Percentiles rank a stretch among this genome's conserved stretches.
Conservation (phyloP, 2,888 invertebrate species). For the Dichetophora obliterata region DNA sequence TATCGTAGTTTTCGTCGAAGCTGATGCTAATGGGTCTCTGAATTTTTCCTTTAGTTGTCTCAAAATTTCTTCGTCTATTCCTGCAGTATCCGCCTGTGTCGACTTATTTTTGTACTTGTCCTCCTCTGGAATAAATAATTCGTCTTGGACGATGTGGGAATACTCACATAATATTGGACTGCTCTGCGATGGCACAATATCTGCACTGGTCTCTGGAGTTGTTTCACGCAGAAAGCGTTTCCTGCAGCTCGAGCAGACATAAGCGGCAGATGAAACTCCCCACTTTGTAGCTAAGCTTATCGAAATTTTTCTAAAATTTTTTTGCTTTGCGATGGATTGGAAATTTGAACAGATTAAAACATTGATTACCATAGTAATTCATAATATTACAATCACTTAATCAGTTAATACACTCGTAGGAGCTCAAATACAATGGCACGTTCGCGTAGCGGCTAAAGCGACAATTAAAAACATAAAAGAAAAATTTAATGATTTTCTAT, state of each 20-base stretch:
- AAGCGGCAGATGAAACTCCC: not conserved
- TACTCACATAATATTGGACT: not conserved
- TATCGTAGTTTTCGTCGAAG: constrained; percentile 17
- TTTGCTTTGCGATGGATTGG: not conserved
- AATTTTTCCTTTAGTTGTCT: constrained; percentile 13
- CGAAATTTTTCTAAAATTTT: constrained; percentile 8
- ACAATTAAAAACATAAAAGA: no score
- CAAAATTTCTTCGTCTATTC: not conserved
- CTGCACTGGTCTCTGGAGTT: constrained; percentile 3
- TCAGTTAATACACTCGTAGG: no score
- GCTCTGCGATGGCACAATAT: not conserved
- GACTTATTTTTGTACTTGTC: no score
- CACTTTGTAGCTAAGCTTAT: constrained; percentile 2
- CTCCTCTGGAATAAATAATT: not conserved
- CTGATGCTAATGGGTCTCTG: constrained; percentile 3
- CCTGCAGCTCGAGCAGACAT: constrained; percentile 2
- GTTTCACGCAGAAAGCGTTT: not conserved
- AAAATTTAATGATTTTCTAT: no score
- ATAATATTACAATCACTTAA: no score
- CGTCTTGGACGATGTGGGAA: not conserved
- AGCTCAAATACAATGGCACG: no score
- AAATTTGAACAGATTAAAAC: no score
- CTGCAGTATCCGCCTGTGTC: not conserved
- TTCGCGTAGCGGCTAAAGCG: no score
- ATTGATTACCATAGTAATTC: no score